Base-by-base conservation (phyloP, 1,140 invertebrate genomes). In the Colletes gigas region DNA sequence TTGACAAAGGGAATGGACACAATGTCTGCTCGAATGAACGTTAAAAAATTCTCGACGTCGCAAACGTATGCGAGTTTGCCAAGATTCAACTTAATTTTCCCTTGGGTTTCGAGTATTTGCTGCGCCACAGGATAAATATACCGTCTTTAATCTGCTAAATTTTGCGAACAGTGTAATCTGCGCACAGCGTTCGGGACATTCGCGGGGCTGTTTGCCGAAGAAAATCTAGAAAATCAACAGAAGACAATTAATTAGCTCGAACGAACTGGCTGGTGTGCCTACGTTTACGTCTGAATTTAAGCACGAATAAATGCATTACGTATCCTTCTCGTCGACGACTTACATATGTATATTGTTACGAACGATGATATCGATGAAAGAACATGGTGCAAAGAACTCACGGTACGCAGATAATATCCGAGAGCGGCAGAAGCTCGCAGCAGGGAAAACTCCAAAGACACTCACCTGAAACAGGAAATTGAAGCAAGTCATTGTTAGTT, bases 191-290 rank as follows among this genome's bases (percentile, higher is more conserved):
- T 80, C 14, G 78, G 15, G 50, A 72, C 21, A 62, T 52, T 14
- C 21, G 41, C 15, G 59, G 52, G 39, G 44, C 8, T 81, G 59
- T 83, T 83, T 83, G 62, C 41, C 62, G 12, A 65, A 69, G 80
- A 50, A 59, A 83, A 82, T 69, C 63, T 67, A 66, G 82, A 82
- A 83, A 83, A 78, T 83, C 80, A 83, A 83, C 82, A 82, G 47
- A 50, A 67, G 82, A 67, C 71, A 83, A 83, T 83, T 75, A n/a
- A n/a, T n/a, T n/a, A n/a, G n/a, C n/a, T n/a, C n/a, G n/a, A n/a
- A n/a, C n/a, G 30, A 83, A 74, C 50, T 71, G 70, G 71, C 44
- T 44, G 44, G 44, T 44, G 44, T 9, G 44, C 44, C 44, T 44
- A 44, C 44, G 44, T 44, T 44, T 7, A 9, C 44, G 44, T n/a